Conservation (phyloP, 2,113 vertebrate genomes). For the Ranitomeya imitator region DNA sequence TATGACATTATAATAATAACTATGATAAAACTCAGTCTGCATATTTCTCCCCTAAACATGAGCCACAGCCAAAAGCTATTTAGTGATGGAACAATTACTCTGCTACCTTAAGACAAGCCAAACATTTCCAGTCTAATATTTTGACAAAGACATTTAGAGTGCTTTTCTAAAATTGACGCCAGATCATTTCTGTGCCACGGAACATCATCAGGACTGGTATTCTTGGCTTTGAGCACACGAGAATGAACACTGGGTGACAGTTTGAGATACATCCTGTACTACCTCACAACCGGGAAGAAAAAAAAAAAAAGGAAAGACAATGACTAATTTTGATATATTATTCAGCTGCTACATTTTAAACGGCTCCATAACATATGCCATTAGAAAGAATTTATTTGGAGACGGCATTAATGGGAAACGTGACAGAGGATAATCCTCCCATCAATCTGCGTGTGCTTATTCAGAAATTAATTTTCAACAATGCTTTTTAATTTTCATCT, state of each 20-base stretch:
- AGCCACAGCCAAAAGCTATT: slow-evolving; percentile 50
- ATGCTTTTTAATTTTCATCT: slow-evolving; percentile 51
- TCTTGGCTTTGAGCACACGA: slow-evolving; percentile 42
- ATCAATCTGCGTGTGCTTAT: not conserved
- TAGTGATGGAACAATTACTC: slow-evolving; percentile 53
- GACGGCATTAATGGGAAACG: not conserved
- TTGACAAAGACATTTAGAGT: slow-evolving; percentile 57
- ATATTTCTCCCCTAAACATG: slow-evolving; percentile 21
- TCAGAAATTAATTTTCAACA: slow-evolving; percentile 31
- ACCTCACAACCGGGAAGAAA: slow-evolving; percentile 45
- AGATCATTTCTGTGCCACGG: slow-evolving; percentile 42
- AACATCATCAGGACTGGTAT: slow-evolving; percentile 32
- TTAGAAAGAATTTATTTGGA: not conserved
- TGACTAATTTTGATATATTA: slow-evolving; percentile 6
- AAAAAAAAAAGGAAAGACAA: not conserved
- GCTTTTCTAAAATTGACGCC: slow-evolving; percentile 50
- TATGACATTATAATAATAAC: slow-evolving; percentile 42
- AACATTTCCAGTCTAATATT: slow-evolving; percentile 54
- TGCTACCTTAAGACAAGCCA: slow-evolving; percentile 38
- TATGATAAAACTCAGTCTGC: slow-evolving; percentile 10
- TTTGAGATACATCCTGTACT: not conserved
- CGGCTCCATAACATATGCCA: slow-evolving; percentile 6
- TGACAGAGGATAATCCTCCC: not conserved
- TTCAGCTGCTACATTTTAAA: not conserved
- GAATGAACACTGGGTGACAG: slow-evolving; percentile 47